phyloP scores from a whole-genome alignment of 2,888 invertebrate species.

The Norana najaformis region DNA sequence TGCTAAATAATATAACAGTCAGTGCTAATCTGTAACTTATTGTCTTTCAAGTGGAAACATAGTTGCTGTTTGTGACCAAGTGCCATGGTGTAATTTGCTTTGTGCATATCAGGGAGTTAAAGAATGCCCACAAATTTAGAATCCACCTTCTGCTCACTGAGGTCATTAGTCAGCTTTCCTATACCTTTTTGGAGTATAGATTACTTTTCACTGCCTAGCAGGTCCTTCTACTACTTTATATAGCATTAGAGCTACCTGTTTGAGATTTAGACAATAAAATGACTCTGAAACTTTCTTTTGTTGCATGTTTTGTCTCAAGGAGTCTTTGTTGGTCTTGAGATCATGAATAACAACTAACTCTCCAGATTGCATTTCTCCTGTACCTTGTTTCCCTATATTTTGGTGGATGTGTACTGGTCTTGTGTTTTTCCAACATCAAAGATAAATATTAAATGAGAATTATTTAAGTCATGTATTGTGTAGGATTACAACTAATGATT shows the following conservation, averaged over 20 bases:
- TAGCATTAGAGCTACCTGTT: background rate
- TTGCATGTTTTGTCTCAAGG: background rate
- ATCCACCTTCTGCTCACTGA: background rate
- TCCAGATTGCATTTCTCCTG: background rate
- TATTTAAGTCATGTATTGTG: background rate
- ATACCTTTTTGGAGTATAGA: background rate
- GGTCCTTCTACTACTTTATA: background rate
- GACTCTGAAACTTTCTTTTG: background rate
- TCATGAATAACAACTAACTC: too few species aligned
- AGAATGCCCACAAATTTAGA: background rate
- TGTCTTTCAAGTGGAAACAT: background rate
- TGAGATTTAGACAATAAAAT: slow-evolving; percentile 1
- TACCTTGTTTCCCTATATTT: background rate
- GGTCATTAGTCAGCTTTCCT: background rate
- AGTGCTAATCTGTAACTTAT: background rate
- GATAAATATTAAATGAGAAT: background rate
- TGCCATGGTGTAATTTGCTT: background rate
- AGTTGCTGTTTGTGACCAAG: background rate
- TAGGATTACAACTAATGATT: background rate
- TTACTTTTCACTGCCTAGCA: background rate
- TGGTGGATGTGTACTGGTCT: background rate
- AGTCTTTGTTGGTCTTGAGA: background rate
- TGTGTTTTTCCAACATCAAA: background rate
- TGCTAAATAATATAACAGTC: background rate
- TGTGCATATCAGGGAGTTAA: background rate